Conservation (phyloP, 2,113 vertebrate species). For the Falcunculus frontatus region DNA sequence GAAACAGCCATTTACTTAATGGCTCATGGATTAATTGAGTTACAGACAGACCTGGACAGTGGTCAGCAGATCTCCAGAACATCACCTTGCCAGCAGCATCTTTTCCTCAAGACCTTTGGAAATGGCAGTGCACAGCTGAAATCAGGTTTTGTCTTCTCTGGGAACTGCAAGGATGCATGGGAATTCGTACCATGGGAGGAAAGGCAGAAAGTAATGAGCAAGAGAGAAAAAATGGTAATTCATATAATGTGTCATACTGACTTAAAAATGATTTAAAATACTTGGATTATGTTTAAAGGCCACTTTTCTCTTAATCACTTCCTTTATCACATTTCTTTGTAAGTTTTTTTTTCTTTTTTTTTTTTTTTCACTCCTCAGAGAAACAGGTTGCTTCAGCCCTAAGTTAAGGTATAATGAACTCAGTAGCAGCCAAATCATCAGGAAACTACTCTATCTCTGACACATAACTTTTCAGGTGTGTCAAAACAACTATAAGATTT, state of each 20-base stretch:
- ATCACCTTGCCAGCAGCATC: background rate
- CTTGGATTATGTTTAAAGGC: background rate
- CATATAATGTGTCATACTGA: background rate
- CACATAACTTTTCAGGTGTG: background rate
- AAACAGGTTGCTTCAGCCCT: background rate
- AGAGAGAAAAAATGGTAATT: background rate
- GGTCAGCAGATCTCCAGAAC: slow-evolving; percentile 12
- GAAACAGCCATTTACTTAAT: slow-evolving; percentile 66
- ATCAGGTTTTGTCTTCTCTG: background rate
- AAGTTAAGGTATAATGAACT: background rate
- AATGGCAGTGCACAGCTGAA: background rate
- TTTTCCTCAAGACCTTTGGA: background rate
- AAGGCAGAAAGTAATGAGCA: background rate
- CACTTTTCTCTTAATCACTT: background rate
- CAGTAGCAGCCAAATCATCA: background rate
- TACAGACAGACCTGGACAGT: background rate
- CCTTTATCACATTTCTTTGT: background rate
- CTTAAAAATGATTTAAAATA: background rate
- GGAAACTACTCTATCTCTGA: background rate
- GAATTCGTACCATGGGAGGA: background rate
- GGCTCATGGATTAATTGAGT: slow-evolving; percentile 53
- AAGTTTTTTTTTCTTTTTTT: rapidly evolving
- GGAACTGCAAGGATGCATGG: background rate
- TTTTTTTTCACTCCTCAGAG: background rate
- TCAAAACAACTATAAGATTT: background rate